Percentiles rank a stretch among this genome's conserved stretches.
Evolutionary conservation across 2,113 vertebrate species (phyloP).

Genomic region (Cyprinodon tularosa): DNA sequence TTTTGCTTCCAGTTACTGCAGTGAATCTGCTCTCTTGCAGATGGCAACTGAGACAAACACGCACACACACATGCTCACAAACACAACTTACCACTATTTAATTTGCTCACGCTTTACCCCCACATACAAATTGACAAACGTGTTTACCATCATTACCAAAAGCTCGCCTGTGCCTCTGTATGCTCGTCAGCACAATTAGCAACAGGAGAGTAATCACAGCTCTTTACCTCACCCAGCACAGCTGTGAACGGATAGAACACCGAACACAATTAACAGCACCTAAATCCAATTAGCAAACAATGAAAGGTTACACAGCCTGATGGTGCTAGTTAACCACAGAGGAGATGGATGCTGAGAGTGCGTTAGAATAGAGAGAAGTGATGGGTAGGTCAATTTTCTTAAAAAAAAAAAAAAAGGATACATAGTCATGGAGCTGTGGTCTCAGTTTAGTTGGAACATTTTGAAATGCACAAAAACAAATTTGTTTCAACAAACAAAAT

Average conservation of each 20-base stretch:
- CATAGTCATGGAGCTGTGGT: neutral
- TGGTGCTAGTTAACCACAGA: constrained; percentile 56
- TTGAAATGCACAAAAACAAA: constrained; percentile 18
- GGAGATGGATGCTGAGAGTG: constrained; percentile 21
- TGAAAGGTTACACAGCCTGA: constrained; percentile 60
- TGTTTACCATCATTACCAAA: constrained; percentile 61
- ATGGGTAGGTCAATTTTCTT: neutral
- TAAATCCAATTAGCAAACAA: constrained; percentile 70
- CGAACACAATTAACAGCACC: constrained; percentile 59
- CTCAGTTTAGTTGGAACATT: constrained; percentile 3
- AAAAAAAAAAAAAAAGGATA: neutral
- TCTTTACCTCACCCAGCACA: constrained; percentile 49
- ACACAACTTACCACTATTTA: constrained; percentile 25
- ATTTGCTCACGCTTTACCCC: constrained; percentile 31
- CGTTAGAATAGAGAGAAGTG: neutral
- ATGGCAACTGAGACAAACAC: neutral
- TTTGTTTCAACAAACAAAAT: constrained; percentile 5
- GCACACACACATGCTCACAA: constrained; percentile 9
- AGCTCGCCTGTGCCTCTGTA: constrained; percentile 23
- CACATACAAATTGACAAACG: constrained; percentile 52
- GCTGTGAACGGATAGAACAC: constrained; percentile 55
- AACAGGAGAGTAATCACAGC: constrained; percentile 57
- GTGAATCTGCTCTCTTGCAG: constrained; percentile 3
- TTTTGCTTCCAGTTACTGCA: constrained; percentile 3
- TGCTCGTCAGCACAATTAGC: constrained; percentile 63